Evolutionary conservation across 2,113 vertebrate genomes (phyloP), one percentile per base, ranked within the genome.

Genomic region (Atrichornis clamosus): DNA sequence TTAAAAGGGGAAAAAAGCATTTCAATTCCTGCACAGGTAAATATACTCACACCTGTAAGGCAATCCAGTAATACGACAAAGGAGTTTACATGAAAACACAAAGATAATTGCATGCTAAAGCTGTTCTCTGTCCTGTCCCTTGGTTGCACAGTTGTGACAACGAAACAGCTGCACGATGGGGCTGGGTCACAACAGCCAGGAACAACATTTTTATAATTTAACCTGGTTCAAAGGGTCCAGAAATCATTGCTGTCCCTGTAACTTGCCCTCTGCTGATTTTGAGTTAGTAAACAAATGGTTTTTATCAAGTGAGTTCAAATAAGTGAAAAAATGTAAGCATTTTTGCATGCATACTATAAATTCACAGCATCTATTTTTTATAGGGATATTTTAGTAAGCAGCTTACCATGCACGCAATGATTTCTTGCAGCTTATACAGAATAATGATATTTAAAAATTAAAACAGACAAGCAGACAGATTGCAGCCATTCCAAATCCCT

Each of bases 391-490:
- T 70, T 7, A 68, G 55, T 93, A 91, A 91, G 91, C 64, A 90
- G 89, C 76, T 96, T 93, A 88, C 53, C 44, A 70, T n/a, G 72
- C 60, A 88, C 2, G 6, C 63, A 88, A 95, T 59, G 39, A 81
- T 89, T 90, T 89, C 39, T 86, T 79, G 41, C 19, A 42, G 88
- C 68, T 95, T 80, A 93, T 32, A 92, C 9, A 82, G 81, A 95
- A 82, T 69, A 92, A 88, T 37, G 35, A 74, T 49, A 91, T 89
- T 92, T 91, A 59, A 75, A 90, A 92, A 94, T 87, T 69, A 85
- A 92, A 93, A 58, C 32, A 84, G 70, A 78, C 63, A 96, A 32
- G 76, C 41, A 90, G 83, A 79, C 75, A 94, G 60, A 90, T 28
- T 89, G 56, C 41, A 91, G 69, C 69, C 60, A 87, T 84, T 92